phyloP scores from a whole-genome alignment of 2,888 invertebrate genomes.

The Oxytorus armatus region DNA sequence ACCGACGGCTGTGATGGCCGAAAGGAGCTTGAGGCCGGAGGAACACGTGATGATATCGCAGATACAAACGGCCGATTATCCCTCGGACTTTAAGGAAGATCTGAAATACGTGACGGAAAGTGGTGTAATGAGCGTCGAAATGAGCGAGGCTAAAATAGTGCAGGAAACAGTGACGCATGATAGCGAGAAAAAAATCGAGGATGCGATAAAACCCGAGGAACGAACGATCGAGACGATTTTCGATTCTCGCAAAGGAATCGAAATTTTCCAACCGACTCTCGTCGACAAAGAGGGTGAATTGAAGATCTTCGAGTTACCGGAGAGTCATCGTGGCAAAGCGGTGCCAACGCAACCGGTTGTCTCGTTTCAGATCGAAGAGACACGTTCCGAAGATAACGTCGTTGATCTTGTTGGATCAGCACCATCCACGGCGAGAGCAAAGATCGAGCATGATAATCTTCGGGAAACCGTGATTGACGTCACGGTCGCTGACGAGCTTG shows the following conservation, averaged over 20 bases:
- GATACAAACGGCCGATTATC: slow-evolving; percentile 86
- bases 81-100: slow-evolving; percentile 85
- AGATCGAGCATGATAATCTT: slow-evolving; percentile 81
- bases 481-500: slow-evolving; percentile 86
- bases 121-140: slow-evolving; percentile 86
- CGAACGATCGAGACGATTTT: slow-evolving; percentile 85
- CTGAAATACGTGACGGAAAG: slow-evolving; percentile 86
- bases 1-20: slow-evolving; percentile 86
- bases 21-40: slow-evolving; percentile 86
- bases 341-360: slow-evolving; percentile 85
- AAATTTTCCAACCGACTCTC: slow-evolving; percentile 87
- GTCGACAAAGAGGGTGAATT: slow-evolving; percentile 89
- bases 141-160: slow-evolving; percentile 88
- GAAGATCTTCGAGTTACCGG: slow-evolving; percentile 85
- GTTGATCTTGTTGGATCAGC: slow-evolving; percentile 84
- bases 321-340: slow-evolving; percentile 85
- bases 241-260: slow-evolving; percentile 87
- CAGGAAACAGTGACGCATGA: slow-evolving; percentile 88
- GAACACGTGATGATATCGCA: slow-evolving; percentile 88
- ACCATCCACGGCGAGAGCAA: slow-evolving; percentile 84
- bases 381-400: slow-evolving; percentile 83
- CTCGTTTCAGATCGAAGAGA: slow-evolving; percentile 85
- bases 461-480: slow-evolving; percentile 86
- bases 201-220: slow-evolving; percentile 80
- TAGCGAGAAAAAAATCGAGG: slow-evolving; percentile 86